Evolutionary conservation across 2,113 vertebrate genomes (phyloP).

Genomic region (Varanus salvator): DNA sequence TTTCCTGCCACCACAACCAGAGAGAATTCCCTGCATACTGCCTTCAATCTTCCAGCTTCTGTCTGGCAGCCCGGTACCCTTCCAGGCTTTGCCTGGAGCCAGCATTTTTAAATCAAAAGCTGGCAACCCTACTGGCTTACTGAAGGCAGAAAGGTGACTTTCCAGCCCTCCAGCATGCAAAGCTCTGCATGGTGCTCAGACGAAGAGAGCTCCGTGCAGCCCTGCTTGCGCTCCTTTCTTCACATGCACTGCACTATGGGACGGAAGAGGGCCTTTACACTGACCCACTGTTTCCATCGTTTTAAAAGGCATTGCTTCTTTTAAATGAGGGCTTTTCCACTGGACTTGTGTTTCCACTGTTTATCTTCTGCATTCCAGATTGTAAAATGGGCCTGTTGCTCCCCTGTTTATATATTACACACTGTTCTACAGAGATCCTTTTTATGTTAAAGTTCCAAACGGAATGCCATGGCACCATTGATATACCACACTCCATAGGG

Average conservation of each 20-base stretch:
- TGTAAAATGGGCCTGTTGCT: slow-evolving; percentile 29
- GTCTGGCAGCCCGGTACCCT: neutral
- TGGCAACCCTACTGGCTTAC: neutral
- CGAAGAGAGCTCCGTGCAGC: neutral
- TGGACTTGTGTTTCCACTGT: neutral
- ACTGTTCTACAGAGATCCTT: slow-evolving; percentile 45
- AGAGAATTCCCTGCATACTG: too few relatives aligned
- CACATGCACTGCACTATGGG: neutral
- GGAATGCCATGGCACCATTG: neutral
- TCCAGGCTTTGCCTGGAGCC: neutral
- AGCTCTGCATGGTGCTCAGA: neutral
- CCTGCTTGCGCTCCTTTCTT: neutral
- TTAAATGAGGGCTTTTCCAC: slow-evolving; percentile 10
- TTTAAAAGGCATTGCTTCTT: slow-evolving; percentile 16
- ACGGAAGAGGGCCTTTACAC: neutral
- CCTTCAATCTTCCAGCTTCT: neutral
- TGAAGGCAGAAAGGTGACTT: neutral
- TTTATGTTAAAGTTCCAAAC: neutral
- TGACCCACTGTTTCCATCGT: fast-evolving
- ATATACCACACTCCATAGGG: neutral
- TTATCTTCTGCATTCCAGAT: slow-evolving; percentile 15
- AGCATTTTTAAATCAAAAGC: neutral
- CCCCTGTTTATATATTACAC: neutral
- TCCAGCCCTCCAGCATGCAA: neutral
- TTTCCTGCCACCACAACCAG: neutral